phyloP scores from a whole-genome alignment of 2,797 vertebrate genomes.

The Lepidocolaptes lacrymiger region DNA sequence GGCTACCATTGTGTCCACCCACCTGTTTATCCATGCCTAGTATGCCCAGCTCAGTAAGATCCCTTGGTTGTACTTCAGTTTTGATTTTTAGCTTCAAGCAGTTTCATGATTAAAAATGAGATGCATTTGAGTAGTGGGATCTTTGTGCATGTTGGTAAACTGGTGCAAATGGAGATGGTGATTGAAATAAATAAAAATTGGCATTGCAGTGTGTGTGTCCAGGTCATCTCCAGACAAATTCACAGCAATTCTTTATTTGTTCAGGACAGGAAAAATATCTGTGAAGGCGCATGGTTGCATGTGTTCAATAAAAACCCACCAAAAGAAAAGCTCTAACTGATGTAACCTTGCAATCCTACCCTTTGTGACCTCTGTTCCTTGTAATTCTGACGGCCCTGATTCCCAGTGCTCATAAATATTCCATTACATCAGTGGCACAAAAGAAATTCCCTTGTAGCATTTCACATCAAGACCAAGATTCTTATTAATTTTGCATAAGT shows the following conservation, averaged over 20 bases:
- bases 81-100: neutral
- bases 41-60: neutral
- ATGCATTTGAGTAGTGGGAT: neutral
- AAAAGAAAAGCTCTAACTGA: neutral
- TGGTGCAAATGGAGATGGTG: neutral
- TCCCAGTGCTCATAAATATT: conserved; percentile 66
- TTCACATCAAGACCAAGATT: neutral
- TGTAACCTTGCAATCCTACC: neutral
- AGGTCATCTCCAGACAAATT: neutral
- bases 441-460: conserved; percentile 24
- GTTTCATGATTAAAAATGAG: neutral
- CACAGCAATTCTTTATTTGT: neutral
- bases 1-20: neutral
- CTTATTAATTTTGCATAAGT: conserved; percentile 32
- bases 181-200: neutral
- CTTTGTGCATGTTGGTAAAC: neutral
- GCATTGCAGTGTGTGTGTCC: neutral
- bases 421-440: neutral
- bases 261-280: neutral
- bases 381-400: neutral
- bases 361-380: neutral
- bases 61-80: neutral
- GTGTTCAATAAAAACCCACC: neutral
- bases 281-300: neutral
- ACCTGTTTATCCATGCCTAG: neutral